Conservation (phyloP, 2,888 invertebrate genomes). For the Mesorhabditis spiculigera region DNA sequence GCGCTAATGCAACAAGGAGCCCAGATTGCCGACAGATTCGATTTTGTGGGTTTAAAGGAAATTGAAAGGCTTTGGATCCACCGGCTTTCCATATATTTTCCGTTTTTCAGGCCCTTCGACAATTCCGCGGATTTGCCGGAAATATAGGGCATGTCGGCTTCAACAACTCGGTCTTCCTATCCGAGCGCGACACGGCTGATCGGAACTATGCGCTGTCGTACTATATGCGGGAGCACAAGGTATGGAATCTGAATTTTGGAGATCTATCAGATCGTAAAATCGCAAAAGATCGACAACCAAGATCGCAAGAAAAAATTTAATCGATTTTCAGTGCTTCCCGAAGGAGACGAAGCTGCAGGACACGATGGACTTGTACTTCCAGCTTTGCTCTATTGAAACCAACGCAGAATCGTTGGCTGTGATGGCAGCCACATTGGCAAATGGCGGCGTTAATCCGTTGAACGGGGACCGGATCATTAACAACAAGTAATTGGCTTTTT, state of each 20-base stretch:
- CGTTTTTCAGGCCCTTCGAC: constrained; percentile 35
- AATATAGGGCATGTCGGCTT: constrained; percentile 81
- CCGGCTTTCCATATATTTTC: too few relatives aligned
- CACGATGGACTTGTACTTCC: constrained; percentile 63
- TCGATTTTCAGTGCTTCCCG: constrained; percentile 39
- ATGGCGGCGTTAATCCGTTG: constrained; percentile 72
- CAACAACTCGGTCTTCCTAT: constrained; percentile 75
- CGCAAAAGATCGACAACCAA: too few relatives aligned
- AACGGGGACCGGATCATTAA: constrained; percentile 62
- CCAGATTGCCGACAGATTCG: constrained; percentile 62
- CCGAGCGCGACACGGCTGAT: constrained; percentile 92
- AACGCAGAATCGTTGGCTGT: constrained; percentile 86
- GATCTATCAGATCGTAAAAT: too few relatives aligned
- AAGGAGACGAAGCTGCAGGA: constrained; percentile 42
- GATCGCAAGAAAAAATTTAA: too few relatives aligned
- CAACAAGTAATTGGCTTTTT: constrained; percentile 73
- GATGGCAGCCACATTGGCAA: constrained; percentile 90
- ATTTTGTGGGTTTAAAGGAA: constrained; percentile 48
- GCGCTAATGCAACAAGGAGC: constrained; percentile 67
- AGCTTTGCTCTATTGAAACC: constrained; percentile 93
- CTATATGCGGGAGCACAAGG: constrained; percentile 81
- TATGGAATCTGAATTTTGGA: neutral
- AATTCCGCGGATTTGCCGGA: constrained; percentile 69
- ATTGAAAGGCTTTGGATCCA: neutral
- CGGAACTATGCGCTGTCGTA: constrained; percentile 94